Evolutionary conservation across 2,113 vertebrate species (phyloP), one percentile per base, ranked within the genome.

Genomic region (Corythornis madagascariensis): DNA sequence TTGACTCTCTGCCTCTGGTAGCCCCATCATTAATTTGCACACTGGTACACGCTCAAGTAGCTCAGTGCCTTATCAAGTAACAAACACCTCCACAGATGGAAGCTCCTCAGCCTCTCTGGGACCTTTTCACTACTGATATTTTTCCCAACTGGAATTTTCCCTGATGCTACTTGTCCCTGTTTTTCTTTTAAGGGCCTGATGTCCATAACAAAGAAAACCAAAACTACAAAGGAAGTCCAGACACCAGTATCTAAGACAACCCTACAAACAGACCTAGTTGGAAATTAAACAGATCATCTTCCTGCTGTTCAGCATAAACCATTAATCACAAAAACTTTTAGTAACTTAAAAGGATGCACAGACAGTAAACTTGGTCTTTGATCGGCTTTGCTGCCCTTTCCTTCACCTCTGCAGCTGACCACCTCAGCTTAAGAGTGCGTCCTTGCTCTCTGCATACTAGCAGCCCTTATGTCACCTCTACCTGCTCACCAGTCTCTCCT

Each of bases 401-500:
- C 43, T 24, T 43, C 35, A 16, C 8, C 48, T 47, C 38, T 7
- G 24, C 50, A 71, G 43, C 17, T 43, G 19, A 4, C 16, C 15
- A 5, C 19, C 16, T 4, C n/a, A 35, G 14, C 78, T 77, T 25
- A 7, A 7, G 9, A 55, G 25, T 1, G 48, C 7, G 12, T 14
- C 35, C 64, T 76, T 13, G 7, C 60, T 25, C 35, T 24, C 26
- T 12, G 42, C 13, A 16, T 8, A 48, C n/a, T 4, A 56, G 24
- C 0, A 21, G 16, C 29, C 16, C 19, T 61, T 24, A 59, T 16
- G 6, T 4, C 40, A 31, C 16, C 28, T 21, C 35, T 40, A 31
- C 16, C 6, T 40, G 8, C 21, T 5, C 31, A 14, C 8, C 17
- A 7, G 7, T 1, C 6, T 0, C 5, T 19, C 69, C 13, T 4